A percentile compares a stretch with the other conserved stretches of the same genome.
Evolutionary conservation across 2,888 invertebrate genomes (phyloP).

Genomic region (Agrotis exclamationis): DNA sequence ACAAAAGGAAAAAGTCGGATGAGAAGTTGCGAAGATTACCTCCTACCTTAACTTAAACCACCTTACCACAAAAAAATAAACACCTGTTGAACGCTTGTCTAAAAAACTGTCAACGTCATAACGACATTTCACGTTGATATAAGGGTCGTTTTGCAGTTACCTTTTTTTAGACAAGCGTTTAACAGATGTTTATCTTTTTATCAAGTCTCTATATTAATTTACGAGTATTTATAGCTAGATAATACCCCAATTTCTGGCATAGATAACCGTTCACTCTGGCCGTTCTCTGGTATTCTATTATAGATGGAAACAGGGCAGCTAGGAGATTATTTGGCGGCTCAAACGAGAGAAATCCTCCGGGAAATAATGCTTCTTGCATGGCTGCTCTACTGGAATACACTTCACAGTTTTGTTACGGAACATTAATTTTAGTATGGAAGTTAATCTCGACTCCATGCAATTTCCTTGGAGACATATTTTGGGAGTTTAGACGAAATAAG

Average conservation of each 20-base stretch:
- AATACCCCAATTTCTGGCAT: neutral
- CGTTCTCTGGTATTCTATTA: constrained; percentile 29
- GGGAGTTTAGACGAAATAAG: neutral
- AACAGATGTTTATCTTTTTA: too few species aligned
- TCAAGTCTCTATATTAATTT: too few species aligned
- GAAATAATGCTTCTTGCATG: constrained; percentile 42
- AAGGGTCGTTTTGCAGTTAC: too few species aligned
- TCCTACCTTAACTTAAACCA: too few species aligned
- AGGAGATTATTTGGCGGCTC: constrained; percentile 33
- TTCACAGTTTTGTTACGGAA: neutral
- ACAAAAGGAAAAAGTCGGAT: too few species aligned
- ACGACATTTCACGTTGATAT: too few species aligned
- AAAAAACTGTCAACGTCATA: too few species aligned
- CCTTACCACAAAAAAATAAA: too few species aligned
- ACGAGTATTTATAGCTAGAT: neutral
- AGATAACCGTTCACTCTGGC: neutral
- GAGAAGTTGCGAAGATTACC: too few species aligned
- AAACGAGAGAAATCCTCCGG: constrained; percentile 25
- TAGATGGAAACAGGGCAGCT: constrained; percentile 18
- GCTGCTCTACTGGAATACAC: constrained; percentile 16
- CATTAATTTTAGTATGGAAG: constrained; percentile 11
- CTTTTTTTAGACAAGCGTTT: too few species aligned
- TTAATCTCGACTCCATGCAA: neutral
- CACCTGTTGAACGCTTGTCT: too few species aligned
- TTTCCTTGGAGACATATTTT: constrained; percentile 1